phyloP scores from a whole-genome alignment of 2,888 invertebrate genomes.

The Hydriomena furcata region DNA sequence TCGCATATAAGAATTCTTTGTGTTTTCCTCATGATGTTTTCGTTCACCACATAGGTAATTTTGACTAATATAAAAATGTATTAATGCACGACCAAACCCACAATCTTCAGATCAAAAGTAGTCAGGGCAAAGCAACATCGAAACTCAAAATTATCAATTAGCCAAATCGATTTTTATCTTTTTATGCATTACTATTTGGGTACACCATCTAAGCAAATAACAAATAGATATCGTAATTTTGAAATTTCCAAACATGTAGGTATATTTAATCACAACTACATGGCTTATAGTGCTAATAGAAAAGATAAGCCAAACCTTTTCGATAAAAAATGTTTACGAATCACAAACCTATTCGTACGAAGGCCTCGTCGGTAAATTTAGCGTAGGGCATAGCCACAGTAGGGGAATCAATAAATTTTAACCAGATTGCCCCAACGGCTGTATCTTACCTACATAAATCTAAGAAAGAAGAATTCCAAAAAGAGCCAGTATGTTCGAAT shows the following conservation, averaged over 20 bases:
- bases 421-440: slow-evolving; percentile 44
- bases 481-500: slow-evolving; percentile 35
- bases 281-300: slow-evolving; percentile 27
- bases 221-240: neutral
- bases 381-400: slow-evolving; percentile 41
- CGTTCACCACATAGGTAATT: no score
- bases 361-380: slow-evolving; percentile 40
- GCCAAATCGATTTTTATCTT: no score
- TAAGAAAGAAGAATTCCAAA: slow-evolving; percentile 39
- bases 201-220: neutral
- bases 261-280: slow-evolving; percentile 16
- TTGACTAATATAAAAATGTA: no score
- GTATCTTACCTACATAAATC: slow-evolving; percentile 44
- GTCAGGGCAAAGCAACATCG: no score
- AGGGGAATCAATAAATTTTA: slow-evolving; percentile 50
- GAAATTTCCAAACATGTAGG: slow-evolving; percentile 1
- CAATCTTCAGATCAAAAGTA: no score
- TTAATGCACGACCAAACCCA: no score
- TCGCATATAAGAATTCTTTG: no score
- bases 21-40: no score
- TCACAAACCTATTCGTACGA: slow-evolving; percentile 35
- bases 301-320: slow-evolving; percentile 32
- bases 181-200: no score
- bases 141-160: no score
- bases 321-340: slow-evolving; percentile 40